These are phyloP conservation scores for Norana najaformis DNA, from an alignment of 2,888 invertebrate species.

Conservation along the genomic window DNA sequence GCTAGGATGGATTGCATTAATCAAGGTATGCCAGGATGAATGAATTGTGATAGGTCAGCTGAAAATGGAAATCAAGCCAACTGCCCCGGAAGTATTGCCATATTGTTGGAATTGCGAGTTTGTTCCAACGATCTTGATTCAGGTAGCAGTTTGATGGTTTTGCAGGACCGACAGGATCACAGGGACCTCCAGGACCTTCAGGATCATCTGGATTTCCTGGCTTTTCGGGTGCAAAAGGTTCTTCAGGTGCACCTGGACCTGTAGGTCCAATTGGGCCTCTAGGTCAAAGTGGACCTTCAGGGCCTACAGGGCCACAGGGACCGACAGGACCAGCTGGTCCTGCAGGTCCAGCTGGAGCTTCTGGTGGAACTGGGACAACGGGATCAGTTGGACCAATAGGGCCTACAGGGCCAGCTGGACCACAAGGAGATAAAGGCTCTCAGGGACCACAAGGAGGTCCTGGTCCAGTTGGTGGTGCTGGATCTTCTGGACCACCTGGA, in stretches of 20 bases:
- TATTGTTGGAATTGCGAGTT: neutral
- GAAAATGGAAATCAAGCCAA: neutral
- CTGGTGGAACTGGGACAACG: constrained; percentile 17
- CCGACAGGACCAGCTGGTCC: constrained; percentile 28
- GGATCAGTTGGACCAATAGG: constrained; percentile 34
- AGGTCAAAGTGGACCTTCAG: constrained; percentile 51
- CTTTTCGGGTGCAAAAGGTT: constrained; percentile 35
- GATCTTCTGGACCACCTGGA: constrained; percentile 38
- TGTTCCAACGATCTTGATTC: neutral
- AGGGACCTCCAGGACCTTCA: constrained; percentile 59
- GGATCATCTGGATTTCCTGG: constrained; percentile 63
- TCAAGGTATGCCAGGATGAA: neutral
- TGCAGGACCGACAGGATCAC: constrained; percentile 36
- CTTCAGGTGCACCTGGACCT: constrained; percentile 32
- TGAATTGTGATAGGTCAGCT: neutral
- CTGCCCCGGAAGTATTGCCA: neutral
- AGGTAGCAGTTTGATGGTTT: neutral
- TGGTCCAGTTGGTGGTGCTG: constrained; percentile 47
- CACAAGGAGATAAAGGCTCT: constrained; percentile 28
- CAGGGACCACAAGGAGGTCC: constrained; percentile 24
- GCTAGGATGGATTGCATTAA: neutral
- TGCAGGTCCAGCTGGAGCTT: constrained; percentile 34
- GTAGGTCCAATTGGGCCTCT: constrained; percentile 26
- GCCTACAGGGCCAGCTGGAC: constrained; percentile 28
- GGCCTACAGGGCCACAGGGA: constrained; percentile 33